Conservation (phyloP, 2,888 invertebrate species). For the Autographa gamma region DNA sequence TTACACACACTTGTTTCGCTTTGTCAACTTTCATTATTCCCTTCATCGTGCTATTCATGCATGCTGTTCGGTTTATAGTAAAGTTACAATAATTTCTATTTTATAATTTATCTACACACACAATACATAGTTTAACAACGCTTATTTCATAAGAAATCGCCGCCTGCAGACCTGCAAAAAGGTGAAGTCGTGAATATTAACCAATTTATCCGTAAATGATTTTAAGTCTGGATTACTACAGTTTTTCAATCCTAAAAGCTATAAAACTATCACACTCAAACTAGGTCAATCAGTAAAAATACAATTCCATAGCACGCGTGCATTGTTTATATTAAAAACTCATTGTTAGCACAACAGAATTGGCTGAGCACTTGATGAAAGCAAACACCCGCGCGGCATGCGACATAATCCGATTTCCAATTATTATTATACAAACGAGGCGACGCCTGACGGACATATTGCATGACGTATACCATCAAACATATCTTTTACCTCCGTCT, state of each 20-base stretch:
- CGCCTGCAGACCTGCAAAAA: no score
- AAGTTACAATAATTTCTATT: no score
- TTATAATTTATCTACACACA: no score
- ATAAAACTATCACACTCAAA: slow-evolving; percentile 7
- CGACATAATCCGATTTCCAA: slow-evolving; percentile 76
- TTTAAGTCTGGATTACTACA: no score
- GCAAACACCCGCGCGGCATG: slow-evolving; percentile 67
- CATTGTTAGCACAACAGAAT: slow-evolving; percentile 60
- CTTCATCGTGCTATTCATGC: no score
- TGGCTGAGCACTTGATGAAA: slow-evolving; percentile 69
- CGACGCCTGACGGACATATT: slow-evolving; percentile 42
- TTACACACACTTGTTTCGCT: no score
- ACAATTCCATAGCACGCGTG: background rate
- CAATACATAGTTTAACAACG: no score
- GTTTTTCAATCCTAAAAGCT: background rate
- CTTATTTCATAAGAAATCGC: no score
- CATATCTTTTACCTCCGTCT: background rate
- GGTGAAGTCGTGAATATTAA: no score
- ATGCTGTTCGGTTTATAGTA: no score
- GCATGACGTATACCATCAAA: slow-evolving; percentile 20
- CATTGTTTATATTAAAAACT: slow-evolving; percentile 50
- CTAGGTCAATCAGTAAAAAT: slow-evolving; percentile 14
- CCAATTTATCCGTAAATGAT: no score
- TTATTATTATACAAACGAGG: slow-evolving; percentile 74
- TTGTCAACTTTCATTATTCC: no score